Evolutionary conservation across 2,113 vertebrate genomes (phyloP), one percentile per base, ranked within the genome.

Genomic region (Stigmatopora nigra): DNA sequence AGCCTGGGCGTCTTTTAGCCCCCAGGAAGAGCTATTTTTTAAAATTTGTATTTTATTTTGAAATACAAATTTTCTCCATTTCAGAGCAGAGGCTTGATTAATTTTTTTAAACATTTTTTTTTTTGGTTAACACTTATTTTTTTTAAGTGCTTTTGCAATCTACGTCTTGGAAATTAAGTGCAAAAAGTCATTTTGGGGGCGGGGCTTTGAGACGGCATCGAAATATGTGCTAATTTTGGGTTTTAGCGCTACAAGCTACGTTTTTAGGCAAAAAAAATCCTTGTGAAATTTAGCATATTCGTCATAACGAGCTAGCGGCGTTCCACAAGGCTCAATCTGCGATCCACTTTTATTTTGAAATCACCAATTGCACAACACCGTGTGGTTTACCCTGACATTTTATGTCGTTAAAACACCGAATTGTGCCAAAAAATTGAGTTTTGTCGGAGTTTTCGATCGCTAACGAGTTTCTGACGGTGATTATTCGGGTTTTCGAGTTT

Each of bases 1-100:
- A 97, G 92, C 93, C 95, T 98, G 95, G 92, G 92, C 86, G 87
- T 91, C 92, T 45, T 44, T 91, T 73, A 69, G 87, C 87, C 92
- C 92, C 93, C 95, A 97, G 95, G 92, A 69, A 70, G 70, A 89
- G 91, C 84, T 89, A n/a, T n/a, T 82, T 67, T 75, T 88, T 81
- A 68, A 4, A 61, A 75, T 73, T 74, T 83, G 80, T 79, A 92
- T 83, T 88, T 83, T 79, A 78, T 72, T 10, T 41, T 8, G 7
- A 41, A 41, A 41, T 41, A 79, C 77, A 75, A 85, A 87, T 85
- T 86, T 72, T 85, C 70, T 84, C 83, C 68, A 77, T 82, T 77
- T 77, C 73, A 77, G 84, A 77, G 77, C 61, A 63, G 68, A 78
- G 20, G 68, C 70, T 72, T 73, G 72, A 75, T 75, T 44, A 67